Evolutionary conservation across 2,113 vertebrate species (phyloP).

Genomic region (Elephas maximus): DNA sequence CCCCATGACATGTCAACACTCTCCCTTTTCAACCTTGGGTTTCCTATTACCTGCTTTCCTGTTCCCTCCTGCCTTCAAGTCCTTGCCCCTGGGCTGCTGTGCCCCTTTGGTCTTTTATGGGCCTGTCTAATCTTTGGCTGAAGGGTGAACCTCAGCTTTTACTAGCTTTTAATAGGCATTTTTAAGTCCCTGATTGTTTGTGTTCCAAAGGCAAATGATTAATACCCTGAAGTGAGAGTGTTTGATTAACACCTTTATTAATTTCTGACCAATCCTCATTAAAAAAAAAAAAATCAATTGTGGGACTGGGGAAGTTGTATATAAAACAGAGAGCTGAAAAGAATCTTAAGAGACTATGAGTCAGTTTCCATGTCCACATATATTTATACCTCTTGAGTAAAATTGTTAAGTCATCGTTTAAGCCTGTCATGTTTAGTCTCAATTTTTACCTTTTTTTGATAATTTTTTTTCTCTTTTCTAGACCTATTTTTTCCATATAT

Average conservation of each 20-base stretch:
- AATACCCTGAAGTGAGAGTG: neutral
- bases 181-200: neutral
- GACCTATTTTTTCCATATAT: neutral
- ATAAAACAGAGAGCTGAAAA: neutral
- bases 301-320: neutral
- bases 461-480: neutral
- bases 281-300: neutral
- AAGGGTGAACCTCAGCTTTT: neutral
- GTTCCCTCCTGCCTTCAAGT: too few relatives aligned
- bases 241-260: neutral
- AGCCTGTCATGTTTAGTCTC: neutral
- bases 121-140: too few relatives aligned
- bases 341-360: neutral
- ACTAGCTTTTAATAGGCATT: neutral
- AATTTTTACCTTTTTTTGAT: neutral
- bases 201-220: conserved; percentile 16
- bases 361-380: neutral
- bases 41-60: too few relatives aligned
- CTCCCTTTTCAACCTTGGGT: too few relatives aligned
- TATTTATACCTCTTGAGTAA: neutral
- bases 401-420: neutral
- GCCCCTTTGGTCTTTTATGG: too few relatives aligned
- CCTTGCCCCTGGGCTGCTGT: too few relatives aligned
- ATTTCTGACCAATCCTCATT: neutral
- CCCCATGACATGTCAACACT: too few relatives aligned